Evolutionary conservation across 2,797 vertebrate genomes (phyloP), one percentile per base, ranked within the genome.

Genomic region (Anableps anableps): DNA sequence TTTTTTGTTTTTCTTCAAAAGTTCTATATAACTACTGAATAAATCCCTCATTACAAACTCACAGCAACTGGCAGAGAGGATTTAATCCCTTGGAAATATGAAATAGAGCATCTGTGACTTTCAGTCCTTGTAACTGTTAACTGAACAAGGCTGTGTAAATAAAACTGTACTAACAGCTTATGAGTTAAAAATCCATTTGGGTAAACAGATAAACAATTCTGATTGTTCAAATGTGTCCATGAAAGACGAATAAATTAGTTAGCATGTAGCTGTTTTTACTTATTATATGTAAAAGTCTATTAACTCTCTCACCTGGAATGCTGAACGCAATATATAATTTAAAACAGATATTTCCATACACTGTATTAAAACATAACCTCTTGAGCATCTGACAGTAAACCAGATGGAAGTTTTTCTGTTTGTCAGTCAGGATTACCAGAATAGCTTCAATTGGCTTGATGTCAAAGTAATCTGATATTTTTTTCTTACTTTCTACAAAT

Each of bases 71-170:
- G 51, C 45, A 17, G 29, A 34, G 45, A 36, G 23, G 31, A 53
- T 75, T 76, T 72, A 79, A 74, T 74, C 64, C 10, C n/a, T 60
- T 53, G 58, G 72, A 75, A 48, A 71, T 76, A 45, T 70, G 17
- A 74, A 74, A 77, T 31, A 62, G 31, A 9, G 43, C 43, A 72
- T 41, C 60, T 86, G 74, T 77, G 79, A 76, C 73, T 76, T 26
- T n/a, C 73, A 62, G 51, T 74, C 58, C 21, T 19, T 14, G 38
- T n/a, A 45, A 43, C 36, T 36, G 29, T 66, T 41, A 11, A n/a
- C n/a, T 74, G 75, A 72, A 70, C 17, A 62, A 47, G 5, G 26
- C 66, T 60, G 17, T 17, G 50, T 38, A 71, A 45, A 76, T 29
- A 47, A 62, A 45, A 45, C 14, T 45, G 9, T 60, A 62, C 2